Conservation (phyloP, 1,140 invertebrate genomes). For the Campoletis sonorensis region DNA sequence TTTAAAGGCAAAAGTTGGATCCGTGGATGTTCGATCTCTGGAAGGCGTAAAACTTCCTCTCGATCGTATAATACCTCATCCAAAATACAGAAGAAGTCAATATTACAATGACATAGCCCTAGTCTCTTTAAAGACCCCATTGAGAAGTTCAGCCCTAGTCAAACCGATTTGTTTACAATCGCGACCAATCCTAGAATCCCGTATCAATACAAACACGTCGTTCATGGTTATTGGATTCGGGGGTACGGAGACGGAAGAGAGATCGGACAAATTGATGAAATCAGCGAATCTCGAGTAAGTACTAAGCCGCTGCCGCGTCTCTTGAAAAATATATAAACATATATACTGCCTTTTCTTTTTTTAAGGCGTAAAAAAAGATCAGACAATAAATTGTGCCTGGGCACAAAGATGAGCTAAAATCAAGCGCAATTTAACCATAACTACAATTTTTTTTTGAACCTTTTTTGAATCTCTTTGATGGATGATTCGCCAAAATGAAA, state of each 20-base stretch:
- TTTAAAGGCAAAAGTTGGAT: slow-evolving; percentile 68
- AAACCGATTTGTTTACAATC: slow-evolving; percentile 74
- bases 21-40: slow-evolving; percentile 58
- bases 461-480: too few species aligned
- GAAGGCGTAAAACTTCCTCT: slow-evolving; percentile 62
- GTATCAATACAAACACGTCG: slow-evolving; percentile 47
- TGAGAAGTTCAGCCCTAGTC: slow-evolving; percentile 61
- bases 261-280: slow-evolving; percentile 59
- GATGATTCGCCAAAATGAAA: too few species aligned
- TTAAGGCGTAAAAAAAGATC: too few species aligned
- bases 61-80: slow-evolving; percentile 67
- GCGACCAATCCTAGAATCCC: slow-evolving; percentile 61
- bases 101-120: slow-evolving; percentile 77
- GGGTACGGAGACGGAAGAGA: slow-evolving; percentile 53
- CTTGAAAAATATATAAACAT: too few species aligned
- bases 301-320: too few species aligned
- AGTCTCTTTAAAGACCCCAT: slow-evolving; percentile 67
- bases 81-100: slow-evolving; percentile 68
- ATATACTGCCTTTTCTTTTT: too few species aligned
- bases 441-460: too few species aligned
- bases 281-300: slow-evolving; percentile 64
- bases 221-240: slow-evolving; percentile 71
- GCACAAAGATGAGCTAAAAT: too few species aligned
- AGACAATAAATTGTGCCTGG: too few species aligned
- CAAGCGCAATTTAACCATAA: too few species aligned